These are phyloP conservation scores for Etheostoma perlongum DNA, from an alignment of 2,797 vertebrate genomes.

Conservation along the genomic window DNA sequence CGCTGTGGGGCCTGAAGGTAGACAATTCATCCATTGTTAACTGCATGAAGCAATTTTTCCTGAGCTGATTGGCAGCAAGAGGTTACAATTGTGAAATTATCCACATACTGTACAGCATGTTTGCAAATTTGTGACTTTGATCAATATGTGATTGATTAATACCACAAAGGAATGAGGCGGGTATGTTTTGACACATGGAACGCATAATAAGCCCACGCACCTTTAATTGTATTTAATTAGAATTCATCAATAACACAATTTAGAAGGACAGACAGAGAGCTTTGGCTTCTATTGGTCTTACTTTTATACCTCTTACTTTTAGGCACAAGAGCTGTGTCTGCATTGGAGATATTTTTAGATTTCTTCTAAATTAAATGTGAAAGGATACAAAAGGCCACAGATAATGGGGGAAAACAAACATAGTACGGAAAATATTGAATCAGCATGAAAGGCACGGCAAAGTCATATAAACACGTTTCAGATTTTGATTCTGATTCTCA, in stretches of 20 bases:
- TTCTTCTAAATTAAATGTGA: slow-evolving; percentile 7
- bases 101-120: not conserved
- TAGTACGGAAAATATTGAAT: slow-evolving; percentile 19
- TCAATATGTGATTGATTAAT: slow-evolving; percentile 18
- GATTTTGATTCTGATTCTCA: too few species aligned
- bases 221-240: not conserved
- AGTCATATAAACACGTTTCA: slow-evolving; percentile 27
- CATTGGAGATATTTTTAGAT: slow-evolving; percentile 7
- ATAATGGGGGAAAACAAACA: slow-evolving; percentile 11
- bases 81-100: slow-evolving; percentile 7
- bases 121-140: slow-evolving; percentile 12
- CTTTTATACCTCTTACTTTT: not conserved
- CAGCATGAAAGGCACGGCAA: slow-evolving; percentile 11
- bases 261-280: slow-evolving; percentile 4
- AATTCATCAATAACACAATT: slow-evolving; percentile 16
- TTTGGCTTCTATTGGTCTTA: slow-evolving; percentile 20
- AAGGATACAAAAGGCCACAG: slow-evolving; percentile 16
- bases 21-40: slow-evolving; percentile 20
- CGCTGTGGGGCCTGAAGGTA: slow-evolving; percentile 88
- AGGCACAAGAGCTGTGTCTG: slow-evolving; percentile 6
- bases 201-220: not conserved
- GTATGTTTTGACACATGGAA: not conserved
- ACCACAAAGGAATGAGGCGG: not conserved
- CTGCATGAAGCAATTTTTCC: not conserved
- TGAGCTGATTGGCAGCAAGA: too few species aligned